phyloP scores from a whole-genome alignment of 2,113 vertebrate species.

The Lycocorax pyrrhopterus region DNA sequence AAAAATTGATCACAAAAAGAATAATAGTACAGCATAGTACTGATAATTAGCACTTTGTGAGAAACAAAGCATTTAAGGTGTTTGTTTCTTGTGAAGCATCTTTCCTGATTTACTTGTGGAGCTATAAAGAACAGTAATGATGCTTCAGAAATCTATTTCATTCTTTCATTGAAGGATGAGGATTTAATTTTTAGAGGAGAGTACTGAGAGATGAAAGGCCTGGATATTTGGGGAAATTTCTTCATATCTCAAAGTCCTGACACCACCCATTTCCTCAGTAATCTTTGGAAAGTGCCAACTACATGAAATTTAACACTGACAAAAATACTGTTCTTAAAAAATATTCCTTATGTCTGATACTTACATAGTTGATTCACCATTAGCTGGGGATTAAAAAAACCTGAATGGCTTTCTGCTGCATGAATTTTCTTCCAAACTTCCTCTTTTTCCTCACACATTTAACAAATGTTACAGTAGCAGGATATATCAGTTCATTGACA shows the following conservation, averaged over 20 bases:
- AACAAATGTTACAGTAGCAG: background rate
- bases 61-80: background rate
- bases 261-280: background rate
- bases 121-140: background rate
- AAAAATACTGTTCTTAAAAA: slow-evolving; percentile 24
- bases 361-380: background rate
- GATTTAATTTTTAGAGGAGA: background rate
- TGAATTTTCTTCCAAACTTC: background rate
- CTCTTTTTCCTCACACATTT: background rate
- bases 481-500: background rate
- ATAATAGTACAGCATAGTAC: background rate
- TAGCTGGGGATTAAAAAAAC: background rate
- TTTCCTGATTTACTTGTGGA: background rate
- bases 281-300: background rate
- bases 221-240: slow-evolving; percentile 12
- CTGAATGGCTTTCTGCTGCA: background rate
- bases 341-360: background rate
- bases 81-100: background rate
- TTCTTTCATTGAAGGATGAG: background rate
- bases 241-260: background rate
- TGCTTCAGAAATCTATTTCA: background rate
- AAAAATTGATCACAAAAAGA: background rate
- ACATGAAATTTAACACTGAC: slow-evolving; percentile 15
- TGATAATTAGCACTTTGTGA: background rate
- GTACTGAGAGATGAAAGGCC: background rate